Base-by-base conservation (phyloP, 2,113 vertebrate species). In the Thamnaconus septentrionalis region DNA sequence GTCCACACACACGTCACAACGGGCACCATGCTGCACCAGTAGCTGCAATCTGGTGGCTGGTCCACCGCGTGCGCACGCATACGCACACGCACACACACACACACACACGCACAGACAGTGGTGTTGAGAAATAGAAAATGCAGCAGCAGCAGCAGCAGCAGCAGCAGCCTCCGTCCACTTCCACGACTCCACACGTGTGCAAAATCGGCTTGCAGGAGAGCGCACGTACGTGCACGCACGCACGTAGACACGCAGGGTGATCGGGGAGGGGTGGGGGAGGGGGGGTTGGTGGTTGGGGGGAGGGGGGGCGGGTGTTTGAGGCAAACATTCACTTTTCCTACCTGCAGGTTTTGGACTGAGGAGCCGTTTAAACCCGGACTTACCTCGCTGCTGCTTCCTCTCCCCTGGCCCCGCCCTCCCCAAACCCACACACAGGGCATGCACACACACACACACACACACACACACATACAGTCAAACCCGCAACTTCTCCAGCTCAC, bases 341-440 rank as follows among this genome's bases (percentile, higher is more conserved):
- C 92, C 92, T 93, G 88, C 68, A 73, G 49, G 54, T 85, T 88
- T 31, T 79, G 88, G 81, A 84, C 86, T 88, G 81, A 72, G 81
- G 83, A 83, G 84, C 84, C 87, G 67, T 77, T 87, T 79, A 86
- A 76, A 91, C 88, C 85, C 78, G 60, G 75, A 93, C 92, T 92
- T 92, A 93, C 92, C 92, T 90, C 73, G 75, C 66, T 66, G 84
- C 73, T 40, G 86, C 79, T 77, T 81, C 80, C 71, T 81, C 84
- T 87, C 73, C 83, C 78, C 59, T 68, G 83, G 84, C 83, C 80
- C 84, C 89, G 87, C 87, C 76, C 48, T 89, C 18, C 18, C 18
- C 18, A 31, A 31, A 31, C 18, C 85, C 91, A 71, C 48, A 50
- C 6, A 50, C 48, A 89, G 52, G 86, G 82, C 91, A 92, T 91